phyloP scores from a whole-genome alignment of 2,888 invertebrate species.

The Eupithecia pulchellata region DNA sequence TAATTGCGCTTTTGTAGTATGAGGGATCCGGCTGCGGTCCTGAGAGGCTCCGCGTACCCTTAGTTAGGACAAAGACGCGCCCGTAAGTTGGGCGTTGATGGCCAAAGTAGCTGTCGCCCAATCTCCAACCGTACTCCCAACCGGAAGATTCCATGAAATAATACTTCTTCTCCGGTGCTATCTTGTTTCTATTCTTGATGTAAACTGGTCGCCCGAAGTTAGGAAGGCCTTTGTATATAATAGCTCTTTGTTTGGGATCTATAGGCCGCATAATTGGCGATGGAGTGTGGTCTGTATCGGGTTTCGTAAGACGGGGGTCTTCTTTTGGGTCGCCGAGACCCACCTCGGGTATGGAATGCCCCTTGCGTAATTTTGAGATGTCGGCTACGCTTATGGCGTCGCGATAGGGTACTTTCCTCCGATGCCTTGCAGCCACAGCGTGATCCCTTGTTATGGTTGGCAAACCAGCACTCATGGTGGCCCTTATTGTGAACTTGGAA shows the following conservation, averaged over 20 bases:
- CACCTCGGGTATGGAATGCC: constrained; percentile 57
- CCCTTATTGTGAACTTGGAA: background rate
- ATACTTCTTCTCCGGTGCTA: constrained; percentile 58
- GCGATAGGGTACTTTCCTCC: constrained; percentile 40
- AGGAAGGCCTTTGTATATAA: constrained; percentile 60
- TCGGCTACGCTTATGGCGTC: constrained; percentile 51
- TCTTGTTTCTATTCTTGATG: constrained; percentile 52
- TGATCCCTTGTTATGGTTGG: background rate
- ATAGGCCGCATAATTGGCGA: constrained; percentile 62
- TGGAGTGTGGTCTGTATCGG: constrained; percentile 50
- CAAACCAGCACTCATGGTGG: background rate
- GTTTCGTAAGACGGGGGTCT: constrained; percentile 57
- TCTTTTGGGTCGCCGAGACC: constrained; percentile 58
- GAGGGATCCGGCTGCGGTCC: constrained; percentile 60
- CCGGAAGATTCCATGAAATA: constrained; percentile 55
- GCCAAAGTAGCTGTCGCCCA: constrained; percentile 55
- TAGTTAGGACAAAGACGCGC: constrained; percentile 53
- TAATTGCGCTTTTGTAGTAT: constrained; percentile 51
- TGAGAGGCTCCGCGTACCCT: constrained; percentile 51
- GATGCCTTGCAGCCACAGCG: background rate
- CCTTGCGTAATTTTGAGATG: constrained; percentile 50
- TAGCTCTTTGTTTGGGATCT: constrained; percentile 48
- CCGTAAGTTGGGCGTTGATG: constrained; percentile 47
- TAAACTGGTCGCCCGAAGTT: constrained; percentile 56
- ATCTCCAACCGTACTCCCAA: constrained; percentile 61